Base-by-base conservation (phyloP, 2,113 vertebrate species). In the Procapra przewalskii region DNA sequence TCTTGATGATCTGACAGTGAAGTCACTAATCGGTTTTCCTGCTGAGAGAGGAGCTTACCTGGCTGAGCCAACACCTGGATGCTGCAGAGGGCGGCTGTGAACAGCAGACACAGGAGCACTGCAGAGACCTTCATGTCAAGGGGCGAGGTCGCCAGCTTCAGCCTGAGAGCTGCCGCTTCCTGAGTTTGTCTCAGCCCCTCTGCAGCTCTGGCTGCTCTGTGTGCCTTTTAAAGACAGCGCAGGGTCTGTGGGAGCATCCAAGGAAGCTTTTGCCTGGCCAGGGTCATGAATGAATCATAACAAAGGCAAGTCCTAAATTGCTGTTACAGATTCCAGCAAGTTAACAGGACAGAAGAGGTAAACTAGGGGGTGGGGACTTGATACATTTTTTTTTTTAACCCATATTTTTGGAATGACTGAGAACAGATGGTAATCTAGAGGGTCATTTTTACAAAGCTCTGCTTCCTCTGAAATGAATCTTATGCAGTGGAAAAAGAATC, bases 181-280 rank as follows among this genome's bases (percentile, higher is more conserved):
- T 77, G 60, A 2, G 29, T n/a, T 29, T 36, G 23, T 86, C 95
- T 97, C 88, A 45, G 81, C 4, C 3, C 62, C 36, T 94, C 64
- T 88, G 80, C 45, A 71, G 31, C 31, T 52, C 83, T 59, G 57
- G 19, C 8, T 50, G 4, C 14, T 84, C 50, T 9, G 36, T 1
- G 54, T n/a, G 50, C n/a, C 33, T 93, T 98, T 97, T 97, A 98
- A 96, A 92, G 67, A 31, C 11, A 83, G 19, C 17, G n/a, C 36
- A 85, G 33, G 8, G 59, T 48, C 59, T n/a, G 84, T 92, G 90
- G 81, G 50, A 50, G 15, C 31, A 92, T 97, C 96, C 84, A 57
- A 7, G 54, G 96, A 96, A 90, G 0, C 0, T 81, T 85, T 48
- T 36, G 52, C 1, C 9, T 82, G 1, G 2, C 3, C 6, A n/a